These are phyloP conservation scores for Toxonevra muliebris DNA, from an alignment of 2,888 invertebrate species.

Conservation along the genomic window DNA sequence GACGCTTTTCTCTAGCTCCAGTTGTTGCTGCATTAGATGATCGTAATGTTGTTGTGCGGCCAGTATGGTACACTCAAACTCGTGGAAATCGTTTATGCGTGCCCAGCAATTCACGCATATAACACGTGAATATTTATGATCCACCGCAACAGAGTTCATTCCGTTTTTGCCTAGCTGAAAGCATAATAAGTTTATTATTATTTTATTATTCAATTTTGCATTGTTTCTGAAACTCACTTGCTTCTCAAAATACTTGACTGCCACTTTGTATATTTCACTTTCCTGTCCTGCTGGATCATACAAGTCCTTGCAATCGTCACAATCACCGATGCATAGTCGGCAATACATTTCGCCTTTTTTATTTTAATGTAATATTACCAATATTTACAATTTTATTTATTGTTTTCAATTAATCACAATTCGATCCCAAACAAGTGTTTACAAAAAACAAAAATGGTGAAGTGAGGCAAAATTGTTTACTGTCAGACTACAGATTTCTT, in stretches of 20 bases:
- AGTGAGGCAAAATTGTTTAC: too few relatives aligned
- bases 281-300: constrained; percentile 14
- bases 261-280: constrained; percentile 20
- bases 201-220: background rate
- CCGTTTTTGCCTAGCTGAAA: background rate
- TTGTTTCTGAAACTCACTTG: constrained; percentile 13
- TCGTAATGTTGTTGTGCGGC: constrained; percentile 19
- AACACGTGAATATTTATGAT: constrained; percentile 11
- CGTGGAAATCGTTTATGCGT: constrained; percentile 37
- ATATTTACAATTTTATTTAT: background rate
- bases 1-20: constrained; percentile 29
- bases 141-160: background rate
- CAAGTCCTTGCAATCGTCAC: constrained; percentile 19
- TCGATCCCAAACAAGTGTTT: too few relatives aligned
- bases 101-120: constrained; percentile 36
- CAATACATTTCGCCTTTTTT: constrained; percentile 22
- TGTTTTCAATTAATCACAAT: background rate
- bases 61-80: constrained; percentile 33
- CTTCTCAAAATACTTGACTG: constrained; percentile 30
- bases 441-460: too few relatives aligned
- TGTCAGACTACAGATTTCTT: too few relatives aligned
- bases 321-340: constrained; percentile 29
- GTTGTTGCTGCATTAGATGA: constrained; percentile 15
- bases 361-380: too few relatives aligned
- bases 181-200: background rate